A percentile compares a stretch with the other conserved stretches of the same genome.
Conservation (phyloP, 2,113 vertebrate genomes). For the Mustelus asterias region DNA sequence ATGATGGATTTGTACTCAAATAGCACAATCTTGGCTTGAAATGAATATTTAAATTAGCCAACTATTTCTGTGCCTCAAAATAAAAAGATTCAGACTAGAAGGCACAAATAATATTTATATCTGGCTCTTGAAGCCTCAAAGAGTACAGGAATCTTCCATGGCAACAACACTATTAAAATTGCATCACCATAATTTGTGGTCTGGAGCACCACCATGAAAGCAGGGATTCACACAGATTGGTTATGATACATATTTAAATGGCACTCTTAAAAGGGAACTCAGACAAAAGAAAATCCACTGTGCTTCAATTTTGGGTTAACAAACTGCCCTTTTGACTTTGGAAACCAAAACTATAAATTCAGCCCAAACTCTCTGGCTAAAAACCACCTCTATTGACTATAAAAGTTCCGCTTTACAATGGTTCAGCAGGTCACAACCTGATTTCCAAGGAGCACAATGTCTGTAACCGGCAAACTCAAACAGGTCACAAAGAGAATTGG, state of each 20-base stretch:
- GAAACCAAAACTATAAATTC: background rate
- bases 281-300: background rate
- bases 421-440: background rate
- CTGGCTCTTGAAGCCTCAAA: background rate
- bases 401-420: background rate
- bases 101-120: background rate
- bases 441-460: background rate
- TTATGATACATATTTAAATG: background rate
- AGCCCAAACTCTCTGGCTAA: background rate
- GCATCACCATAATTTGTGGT: background rate
- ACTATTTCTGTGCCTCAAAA: background rate
- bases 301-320: background rate
- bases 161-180: background rate
- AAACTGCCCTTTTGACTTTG: background rate
- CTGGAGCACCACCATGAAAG: background rate
- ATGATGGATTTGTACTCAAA: background rate
- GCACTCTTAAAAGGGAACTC: background rate
- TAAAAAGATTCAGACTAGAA: background rate
- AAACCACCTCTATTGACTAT: background rate
- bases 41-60: conserved; percentile 3
- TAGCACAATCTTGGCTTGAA: background rate
- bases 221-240: background rate
- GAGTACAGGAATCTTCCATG: background rate
- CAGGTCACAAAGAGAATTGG: background rate
- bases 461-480: background rate